Percentiles rank a stretch among this genome's conserved stretches.
Evolutionary conservation across 2,113 vertebrate genomes (phyloP).

Genomic region (Manacus vitellinus): DNA sequence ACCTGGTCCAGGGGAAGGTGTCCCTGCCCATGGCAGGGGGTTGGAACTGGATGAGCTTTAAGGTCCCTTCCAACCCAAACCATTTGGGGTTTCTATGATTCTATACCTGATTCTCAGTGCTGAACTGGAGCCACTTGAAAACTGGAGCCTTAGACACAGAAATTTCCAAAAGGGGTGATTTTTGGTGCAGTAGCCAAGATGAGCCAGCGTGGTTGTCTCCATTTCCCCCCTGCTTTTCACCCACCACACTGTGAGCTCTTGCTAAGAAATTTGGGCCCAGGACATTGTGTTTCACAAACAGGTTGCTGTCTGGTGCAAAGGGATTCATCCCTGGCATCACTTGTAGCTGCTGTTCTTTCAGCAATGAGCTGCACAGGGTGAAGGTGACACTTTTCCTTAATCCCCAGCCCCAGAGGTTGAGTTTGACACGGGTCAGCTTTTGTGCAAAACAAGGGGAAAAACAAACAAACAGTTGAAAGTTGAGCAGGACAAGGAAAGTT

Average conservation of each 20-base stretch:
- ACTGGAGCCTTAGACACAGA: accelerated
- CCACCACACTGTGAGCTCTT: not conserved
- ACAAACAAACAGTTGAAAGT: not conserved
- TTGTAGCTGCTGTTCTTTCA: not conserved
- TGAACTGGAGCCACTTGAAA: not conserved
- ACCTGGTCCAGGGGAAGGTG: not conserved
- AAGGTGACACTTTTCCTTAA: not conserved
- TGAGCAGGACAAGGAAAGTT: conserved; percentile 23
- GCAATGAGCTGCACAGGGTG: not conserved
- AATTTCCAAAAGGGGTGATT: accelerated
- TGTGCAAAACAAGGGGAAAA: not conserved
- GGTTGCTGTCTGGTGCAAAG: not conserved
- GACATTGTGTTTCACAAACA: not conserved
- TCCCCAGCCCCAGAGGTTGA: not conserved
- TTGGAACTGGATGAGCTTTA: not conserved
- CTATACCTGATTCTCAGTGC: not conserved
- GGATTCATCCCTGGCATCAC: not conserved
- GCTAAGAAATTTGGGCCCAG: not conserved
- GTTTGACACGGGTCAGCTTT: not conserved
- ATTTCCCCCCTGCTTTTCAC: not conserved
- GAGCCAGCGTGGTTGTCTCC: not conserved
- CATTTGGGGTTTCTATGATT: not conserved
- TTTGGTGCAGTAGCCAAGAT: accelerated
- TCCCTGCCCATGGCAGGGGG: not conserved
- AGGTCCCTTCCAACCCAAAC: not conserved